Conservation (phyloP, 2,888 invertebrate genomes). For the Nasonia oneida region DNA sequence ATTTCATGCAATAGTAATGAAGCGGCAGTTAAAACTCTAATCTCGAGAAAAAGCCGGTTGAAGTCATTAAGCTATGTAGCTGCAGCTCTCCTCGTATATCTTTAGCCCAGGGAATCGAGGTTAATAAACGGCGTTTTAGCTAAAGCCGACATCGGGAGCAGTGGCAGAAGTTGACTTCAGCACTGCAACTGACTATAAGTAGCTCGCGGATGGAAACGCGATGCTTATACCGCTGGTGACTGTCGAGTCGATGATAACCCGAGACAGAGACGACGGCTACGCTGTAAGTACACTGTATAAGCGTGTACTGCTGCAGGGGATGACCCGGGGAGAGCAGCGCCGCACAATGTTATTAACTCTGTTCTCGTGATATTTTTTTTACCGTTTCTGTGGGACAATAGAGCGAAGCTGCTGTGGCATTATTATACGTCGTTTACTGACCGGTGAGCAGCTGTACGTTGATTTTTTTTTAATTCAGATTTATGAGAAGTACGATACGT, state of each 20-base stretch:
- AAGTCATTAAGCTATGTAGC: background rate
- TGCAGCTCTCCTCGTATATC: background rate
- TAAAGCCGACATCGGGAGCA: constrained; percentile 12
- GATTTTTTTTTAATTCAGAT: too few relatives aligned
- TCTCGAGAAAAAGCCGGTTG: background rate
- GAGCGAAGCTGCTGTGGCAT: background rate
- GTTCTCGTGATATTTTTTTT: background rate
- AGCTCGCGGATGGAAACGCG: background rate
- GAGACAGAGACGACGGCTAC: background rate
- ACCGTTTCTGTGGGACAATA: background rate
- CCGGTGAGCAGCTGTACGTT: too few relatives aligned
- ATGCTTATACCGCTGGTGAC: background rate
- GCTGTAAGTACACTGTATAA: background rate
- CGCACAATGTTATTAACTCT: background rate
- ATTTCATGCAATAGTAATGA: background rate
- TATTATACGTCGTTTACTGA: too few relatives aligned
- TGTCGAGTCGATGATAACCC: background rate
- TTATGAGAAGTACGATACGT: too few relatives aligned
- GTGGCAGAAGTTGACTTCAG: background rate
- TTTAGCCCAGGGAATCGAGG: background rate
- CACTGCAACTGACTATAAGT: background rate
- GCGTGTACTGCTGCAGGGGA: background rate
- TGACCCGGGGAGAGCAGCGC: background rate
- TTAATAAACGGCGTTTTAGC: constrained; percentile 2
- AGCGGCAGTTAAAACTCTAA: background rate